Evolutionary conservation across 2,888 invertebrate species (phyloP).

Genomic region (Nemapogon koenigi): DNA sequence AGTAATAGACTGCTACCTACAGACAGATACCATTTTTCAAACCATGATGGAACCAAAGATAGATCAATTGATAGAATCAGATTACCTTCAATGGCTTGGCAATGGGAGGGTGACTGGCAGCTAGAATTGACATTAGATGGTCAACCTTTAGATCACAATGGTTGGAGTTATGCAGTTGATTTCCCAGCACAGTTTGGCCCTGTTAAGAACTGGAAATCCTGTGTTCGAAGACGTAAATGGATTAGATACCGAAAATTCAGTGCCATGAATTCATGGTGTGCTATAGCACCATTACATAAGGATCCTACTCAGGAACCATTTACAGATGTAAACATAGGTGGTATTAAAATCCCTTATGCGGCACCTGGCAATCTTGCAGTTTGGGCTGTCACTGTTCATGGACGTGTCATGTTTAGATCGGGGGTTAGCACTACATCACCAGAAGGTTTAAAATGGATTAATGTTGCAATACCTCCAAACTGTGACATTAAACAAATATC

Average conservation of each 20-base stretch:
- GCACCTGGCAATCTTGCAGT: conserved; percentile 79
- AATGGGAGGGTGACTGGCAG: conserved; percentile 96
- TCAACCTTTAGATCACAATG: conserved; percentile 87
- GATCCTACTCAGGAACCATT: conserved; percentile 93
- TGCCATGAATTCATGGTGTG: conserved; percentile 92
- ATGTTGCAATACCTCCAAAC: conserved; percentile 76
- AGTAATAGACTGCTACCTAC: conserved; percentile 84
- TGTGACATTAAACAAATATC: conserved; percentile 86
- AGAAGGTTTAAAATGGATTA: conserved; percentile 87
- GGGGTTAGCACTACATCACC: conserved; percentile 83
- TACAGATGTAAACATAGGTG: conserved; percentile 89
- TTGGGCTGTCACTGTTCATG: conserved; percentile 93
- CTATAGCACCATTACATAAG: conserved; percentile 86
- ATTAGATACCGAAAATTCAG: conserved; percentile 85
- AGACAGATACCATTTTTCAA: conserved; percentile 87
- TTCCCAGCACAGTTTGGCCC: conserved; percentile 84
- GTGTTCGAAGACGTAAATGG: conserved; percentile 90
- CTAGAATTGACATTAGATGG: conserved; percentile 84
- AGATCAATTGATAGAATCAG: conserved; percentile 81
- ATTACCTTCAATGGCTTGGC: conserved; percentile 93
- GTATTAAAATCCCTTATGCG: conserved; percentile 81
- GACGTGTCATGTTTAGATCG: conserved; percentile 86
- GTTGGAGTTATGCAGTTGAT: conserved; percentile 93
- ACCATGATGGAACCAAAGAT: conserved; percentile 80
- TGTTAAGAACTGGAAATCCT: conserved; percentile 88